Conservation (phyloP, 92 coral and sea anemone genomes). For the Phenganax marumi region DNA sequence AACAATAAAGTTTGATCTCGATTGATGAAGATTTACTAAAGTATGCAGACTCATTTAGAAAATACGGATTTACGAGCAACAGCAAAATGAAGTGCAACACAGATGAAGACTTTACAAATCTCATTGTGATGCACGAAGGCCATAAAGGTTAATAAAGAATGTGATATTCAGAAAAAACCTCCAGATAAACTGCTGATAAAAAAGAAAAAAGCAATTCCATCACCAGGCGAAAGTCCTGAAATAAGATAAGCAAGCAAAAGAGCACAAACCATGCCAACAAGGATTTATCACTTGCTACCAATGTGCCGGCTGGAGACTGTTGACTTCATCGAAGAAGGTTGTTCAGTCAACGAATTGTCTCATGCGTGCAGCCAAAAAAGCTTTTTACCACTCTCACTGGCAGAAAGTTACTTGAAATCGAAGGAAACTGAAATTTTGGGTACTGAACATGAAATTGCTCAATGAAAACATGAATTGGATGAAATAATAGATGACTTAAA, state of each 20-base stretch:
- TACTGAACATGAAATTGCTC: conserved; percentile 3
- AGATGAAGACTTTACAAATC: conserved; percentile 47
- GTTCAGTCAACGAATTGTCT: conserved; percentile 6
- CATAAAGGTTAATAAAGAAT: neutral
- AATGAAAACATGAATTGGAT: neutral
- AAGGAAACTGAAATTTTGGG: conserved; percentile 1
- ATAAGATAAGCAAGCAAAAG: conserved; percentile 1
- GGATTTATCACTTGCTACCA: conserved; percentile 1
- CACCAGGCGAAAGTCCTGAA: neutral
- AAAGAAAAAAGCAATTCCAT: neutral
- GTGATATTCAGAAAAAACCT: neutral
- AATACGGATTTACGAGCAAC: conserved; percentile 37
- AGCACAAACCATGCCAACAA: neutral
- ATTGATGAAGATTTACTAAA: conserved; percentile 28
- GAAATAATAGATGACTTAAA: neutral
- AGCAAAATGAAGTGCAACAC: conserved; percentile 24
- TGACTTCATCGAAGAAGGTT: neutral
- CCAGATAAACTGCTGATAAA: neutral
- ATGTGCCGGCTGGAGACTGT: neutral
- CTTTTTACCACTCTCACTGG: neutral
- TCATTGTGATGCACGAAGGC: conserved; percentile 43
- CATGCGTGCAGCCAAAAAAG: neutral
- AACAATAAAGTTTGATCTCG: neutral
- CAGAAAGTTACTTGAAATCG: neutral
- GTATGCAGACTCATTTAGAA: conserved; percentile 19